Evolutionary conservation across 2,888 invertebrate species (phyloP), one percentile per base, ranked within the genome.

Genomic region (Zeuzera pyrina): DNA sequence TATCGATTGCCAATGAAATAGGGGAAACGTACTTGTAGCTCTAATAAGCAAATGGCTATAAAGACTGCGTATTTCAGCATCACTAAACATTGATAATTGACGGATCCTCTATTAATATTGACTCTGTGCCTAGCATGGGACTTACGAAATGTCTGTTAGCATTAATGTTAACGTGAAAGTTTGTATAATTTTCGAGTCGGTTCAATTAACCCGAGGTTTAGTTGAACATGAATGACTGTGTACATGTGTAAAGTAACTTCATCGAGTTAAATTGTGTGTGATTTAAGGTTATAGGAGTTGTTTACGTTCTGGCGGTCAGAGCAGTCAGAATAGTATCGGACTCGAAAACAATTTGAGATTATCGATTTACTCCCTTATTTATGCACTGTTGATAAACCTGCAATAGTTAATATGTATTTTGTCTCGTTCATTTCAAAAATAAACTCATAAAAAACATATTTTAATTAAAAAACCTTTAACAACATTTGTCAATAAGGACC

Each of bases 31-130:
- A n/a, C n/a, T n/a, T n/a, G n/a, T n/a, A n/a, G n/a, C n/a, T n/a
- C n/a, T n/a, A n/a, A n/a, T n/a, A n/a, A n/a, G n/a, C n/a, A n/a
- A n/a, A n/a, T n/a, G n/a, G n/a, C n/a, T n/a, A n/a, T n/a, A n/a
- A n/a, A 45, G 48, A 60, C 58, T 54, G 46, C 61, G 57, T 73
- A 72, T 73, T 72, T 61, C 66, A 65, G 73, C 73, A 57, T 71
- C 72, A 68, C 60, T 72, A 64, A 64, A 65, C 76, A 72, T 58
- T 44, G 71, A 64, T 79, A 78, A 77, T 77, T 76, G 79, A 74
- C 68, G 59, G 64, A 52, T 61, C 72, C 74, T 74, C 47, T 67
- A 67, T 68, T 73, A 78, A 81, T 74, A 79, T 81, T 78, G 78
- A 78, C 74, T 68, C 45, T 47, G 47, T 36, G n/a, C n/a, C n/a